Conservation (phyloP, 2,888 invertebrate species). For the Metellina segmentata region DNA sequence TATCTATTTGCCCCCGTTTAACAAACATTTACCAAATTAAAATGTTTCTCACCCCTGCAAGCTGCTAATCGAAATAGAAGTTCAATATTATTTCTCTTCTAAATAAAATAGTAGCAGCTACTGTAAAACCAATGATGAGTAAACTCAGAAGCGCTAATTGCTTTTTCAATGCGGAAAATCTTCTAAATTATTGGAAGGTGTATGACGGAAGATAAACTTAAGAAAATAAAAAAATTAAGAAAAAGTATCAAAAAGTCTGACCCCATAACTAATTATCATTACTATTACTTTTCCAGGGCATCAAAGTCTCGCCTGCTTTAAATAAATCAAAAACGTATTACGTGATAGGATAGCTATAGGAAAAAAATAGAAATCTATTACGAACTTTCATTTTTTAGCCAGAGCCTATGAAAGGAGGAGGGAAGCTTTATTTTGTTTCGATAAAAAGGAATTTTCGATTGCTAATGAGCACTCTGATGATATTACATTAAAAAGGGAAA, state of each 20-base stretch:
- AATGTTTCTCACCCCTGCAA: background rate
- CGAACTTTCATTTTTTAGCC: constrained; percentile 7
- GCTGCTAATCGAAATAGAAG: background rate
- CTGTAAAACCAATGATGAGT: background rate
- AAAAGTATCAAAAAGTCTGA: constrained; percentile 14
- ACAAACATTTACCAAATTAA: background rate
- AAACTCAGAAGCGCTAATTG: constrained; percentile 50
- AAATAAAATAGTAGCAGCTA: background rate
- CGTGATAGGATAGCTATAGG: constrained; percentile 22
- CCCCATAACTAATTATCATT: constrained; percentile 63
- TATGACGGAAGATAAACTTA: constrained; percentile 21
- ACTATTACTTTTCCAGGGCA: constrained; percentile 20
- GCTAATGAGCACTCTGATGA: constrained; percentile 48
- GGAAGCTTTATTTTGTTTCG: background rate
- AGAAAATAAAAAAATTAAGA: constrained; percentile 18
- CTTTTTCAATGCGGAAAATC: constrained; percentile 67
- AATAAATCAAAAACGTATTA: constrained; percentile 61
- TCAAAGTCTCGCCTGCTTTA: constrained; percentile 34
- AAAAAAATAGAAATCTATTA: constrained; percentile 49
- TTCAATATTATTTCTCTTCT: background rate
- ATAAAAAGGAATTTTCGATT: constrained; percentile 19
- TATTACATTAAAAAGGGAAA: constrained; percentile 22
- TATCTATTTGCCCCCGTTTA: background rate
- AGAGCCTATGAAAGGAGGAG: background rate
- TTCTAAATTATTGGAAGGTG: constrained; percentile 46